Evolutionary conservation across 2,113 vertebrate genomes (phyloP).

Genomic region (Lasiurus cinereus): DNA sequence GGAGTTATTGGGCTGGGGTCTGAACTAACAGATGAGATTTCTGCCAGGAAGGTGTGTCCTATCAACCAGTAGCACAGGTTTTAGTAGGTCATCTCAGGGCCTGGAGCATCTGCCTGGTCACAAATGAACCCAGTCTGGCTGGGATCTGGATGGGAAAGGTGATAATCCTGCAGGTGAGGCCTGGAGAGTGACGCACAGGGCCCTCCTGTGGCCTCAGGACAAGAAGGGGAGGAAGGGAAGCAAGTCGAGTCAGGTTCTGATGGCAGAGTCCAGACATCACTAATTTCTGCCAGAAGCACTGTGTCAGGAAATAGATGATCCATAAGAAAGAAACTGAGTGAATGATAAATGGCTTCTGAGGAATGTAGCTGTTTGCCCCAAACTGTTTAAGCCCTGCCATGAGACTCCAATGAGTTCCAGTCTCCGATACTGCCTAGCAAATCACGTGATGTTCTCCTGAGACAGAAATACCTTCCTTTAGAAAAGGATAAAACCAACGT

Average conservation of each 20-base stretch:
- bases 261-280: neutral
- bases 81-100: neutral
- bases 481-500: constrained; percentile 3
- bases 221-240: neutral
- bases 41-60: neutral
- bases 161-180: neutral
- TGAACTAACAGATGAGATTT: neutral
- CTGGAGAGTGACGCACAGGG: neutral
- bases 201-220: neutral
- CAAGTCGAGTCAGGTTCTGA: neutral
- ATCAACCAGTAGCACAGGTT: neutral
- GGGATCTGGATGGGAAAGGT: neutral
- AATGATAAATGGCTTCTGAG: neutral
- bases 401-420: neutral
- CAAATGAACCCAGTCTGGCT: neutral
- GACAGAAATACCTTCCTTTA: neutral
- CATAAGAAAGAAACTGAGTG: neutral
- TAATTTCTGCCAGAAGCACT: neutral
- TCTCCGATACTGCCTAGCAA: neutral
- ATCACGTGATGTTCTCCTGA: neutral
- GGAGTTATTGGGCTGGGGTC: neutral
- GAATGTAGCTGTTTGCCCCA: neutral
- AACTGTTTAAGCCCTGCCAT: neutral
- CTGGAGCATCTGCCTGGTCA: neutral
- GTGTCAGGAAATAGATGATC: neutral